Conservation (phyloP, 2,797 vertebrate species). For the Emys orbicularis region DNA sequence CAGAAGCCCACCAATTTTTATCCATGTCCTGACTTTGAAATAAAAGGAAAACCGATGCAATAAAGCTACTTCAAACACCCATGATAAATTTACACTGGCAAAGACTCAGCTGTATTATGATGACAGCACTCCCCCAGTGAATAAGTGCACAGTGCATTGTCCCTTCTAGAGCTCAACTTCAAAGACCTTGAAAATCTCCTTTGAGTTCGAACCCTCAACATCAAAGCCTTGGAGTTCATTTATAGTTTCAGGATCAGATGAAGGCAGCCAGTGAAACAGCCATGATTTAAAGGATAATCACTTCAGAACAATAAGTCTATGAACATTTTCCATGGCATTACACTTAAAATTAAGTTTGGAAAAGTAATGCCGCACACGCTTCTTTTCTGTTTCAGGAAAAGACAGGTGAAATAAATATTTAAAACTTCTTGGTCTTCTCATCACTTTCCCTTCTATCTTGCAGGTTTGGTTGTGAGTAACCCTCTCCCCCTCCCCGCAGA, state of each 20-base stretch:
- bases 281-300: constrained; percentile 74
- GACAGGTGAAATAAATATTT: neutral
- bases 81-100: constrained; percentile 62
- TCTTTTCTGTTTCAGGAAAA: constrained; percentile 30
- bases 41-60: constrained; percentile 42
- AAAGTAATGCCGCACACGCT: constrained; percentile 45
- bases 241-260: constrained; percentile 76
- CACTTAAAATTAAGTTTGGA: constrained; percentile 61
- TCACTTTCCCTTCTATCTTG: neutral
- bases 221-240: constrained; percentile 88
- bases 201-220: constrained; percentile 83
- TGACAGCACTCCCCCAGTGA: constrained; percentile 55
- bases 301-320: constrained; percentile 56
- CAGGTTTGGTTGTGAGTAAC: neutral
- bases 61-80: constrained; percentile 61
- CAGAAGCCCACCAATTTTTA: neutral
- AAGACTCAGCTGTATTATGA: constrained; percentile 43
- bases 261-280: constrained; percentile 73
- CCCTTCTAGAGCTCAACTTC: constrained; percentile 78
- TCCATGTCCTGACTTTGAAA: neutral
- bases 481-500: neutral
- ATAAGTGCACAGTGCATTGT: constrained; percentile 85
- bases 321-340: constrained; percentile 53
- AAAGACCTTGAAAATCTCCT: constrained; percentile 80
- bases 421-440: neutral